Evolutionary conservation across 2,888 invertebrate genomes (phyloP), one percentile per base, ranked within the genome.

Genomic region (Autographa pulchrina): DNA sequence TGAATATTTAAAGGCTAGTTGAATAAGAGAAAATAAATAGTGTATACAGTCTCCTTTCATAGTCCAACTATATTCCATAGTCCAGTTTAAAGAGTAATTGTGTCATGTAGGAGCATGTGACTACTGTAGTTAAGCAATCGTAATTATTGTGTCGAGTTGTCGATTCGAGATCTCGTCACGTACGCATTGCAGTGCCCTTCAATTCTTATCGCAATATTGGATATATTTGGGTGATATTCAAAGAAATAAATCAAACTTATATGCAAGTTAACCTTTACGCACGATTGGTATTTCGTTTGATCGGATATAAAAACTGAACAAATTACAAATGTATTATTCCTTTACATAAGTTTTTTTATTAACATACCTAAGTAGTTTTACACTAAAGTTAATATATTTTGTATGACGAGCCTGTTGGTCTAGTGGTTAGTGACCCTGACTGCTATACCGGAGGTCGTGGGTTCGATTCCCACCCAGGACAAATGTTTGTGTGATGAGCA

Each of bases 51-150:
- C 65, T 74, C 41, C 59, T 68, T 75, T 67, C 25, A 65, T 14
- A 75, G 67, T 64, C 65, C 61, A 62, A 63, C 31, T 70, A 25
- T 25, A 25, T 25, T 25, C 25, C 25, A 25, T 25, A 65, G 69
- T 67, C 70, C 68, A 71, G 66, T 81, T 62, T 70, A 71, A 74
- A 68, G 14, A 75, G 73, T 86, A 86, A 88, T 88, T 88, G 88
- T 89, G 88, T 87, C 88, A 88, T 65, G 72, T 77, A 85, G 77
- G 76, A 88, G 78, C 90, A 89, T 88, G 87, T 89, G 89, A 88
- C 87, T 82, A 80, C 86, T 89, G 89, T 82, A 80, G 84, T 86
- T 82, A 83, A 78, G 84, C 86, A 85, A 86, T 86, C 62, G 74
- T 82, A 82, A 85, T 84, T 67, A 74, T 68, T 77, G 58, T 64